Evolutionary conservation across 2,888 invertebrate species (phyloP), one percentile per base, ranked within the genome.

Genomic region (Eupithecia pulchellata): DNA sequence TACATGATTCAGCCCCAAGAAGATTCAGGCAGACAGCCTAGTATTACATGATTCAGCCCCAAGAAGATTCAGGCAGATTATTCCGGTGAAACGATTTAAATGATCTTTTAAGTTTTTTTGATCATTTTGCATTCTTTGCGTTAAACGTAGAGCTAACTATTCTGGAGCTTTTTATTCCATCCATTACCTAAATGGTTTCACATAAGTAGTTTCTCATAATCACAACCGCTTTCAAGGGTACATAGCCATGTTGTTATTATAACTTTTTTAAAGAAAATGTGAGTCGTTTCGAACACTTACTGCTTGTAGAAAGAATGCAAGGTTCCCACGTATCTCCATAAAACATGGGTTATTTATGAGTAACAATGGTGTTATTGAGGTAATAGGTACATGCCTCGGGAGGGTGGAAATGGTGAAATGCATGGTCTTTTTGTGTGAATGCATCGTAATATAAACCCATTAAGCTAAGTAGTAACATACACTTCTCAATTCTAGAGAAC

Each of bases 341-440:
- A 85, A 86, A 86, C 81, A 66, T 62, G 66, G 72, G 29, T n/a
- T 66, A 68, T 36, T 39, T 36, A 39, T 17, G 47, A 72, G 66
- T 69, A 62, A 63, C 63, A 69, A 63, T 57, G 42, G 68, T 68
- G 66, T 66, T 69, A 69, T 69, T 69, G 69, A 69, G 64, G 79
- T 90, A 90, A 91, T 90, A 84, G 88, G 81, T 89, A 89, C 89
- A 89, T 80, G 89, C 78, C 78, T 20, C 39, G 78, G 79, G 68
- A 77, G 62, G 79, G 77, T 42, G 42, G 61, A 72, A 60, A 77
- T 61, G 79, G 77, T 42, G 42, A 64, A 72, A 60, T 66, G 60
- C 52, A 25, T 63, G 68, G 34, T 63, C 76, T 86, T 89, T 88
- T 88, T 89, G 82, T 83, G 72, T 72, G 70, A 73, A 71, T 81